Evolutionary conservation across 2,888 invertebrate genomes (phyloP).

Genomic region (Atethmia centrago): DNA sequence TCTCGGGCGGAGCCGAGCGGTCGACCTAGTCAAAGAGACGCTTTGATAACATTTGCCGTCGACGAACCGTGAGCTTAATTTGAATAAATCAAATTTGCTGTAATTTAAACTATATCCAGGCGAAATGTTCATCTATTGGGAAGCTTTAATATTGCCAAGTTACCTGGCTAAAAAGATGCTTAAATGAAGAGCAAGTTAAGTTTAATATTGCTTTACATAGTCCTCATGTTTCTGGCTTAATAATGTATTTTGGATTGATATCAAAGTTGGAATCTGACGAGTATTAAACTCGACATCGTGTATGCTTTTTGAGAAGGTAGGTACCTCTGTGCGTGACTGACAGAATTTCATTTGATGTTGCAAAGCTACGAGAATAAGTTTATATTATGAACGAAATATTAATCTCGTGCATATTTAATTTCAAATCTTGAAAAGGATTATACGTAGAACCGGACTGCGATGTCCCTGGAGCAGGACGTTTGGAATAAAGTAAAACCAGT

Average conservation of each 20-base stretch:
- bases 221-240: conserved; percentile 22
- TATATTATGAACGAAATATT: conserved; percentile 31
- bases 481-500: conserved; percentile 4
- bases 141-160: conserved; percentile 28
- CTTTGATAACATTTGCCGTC: conserved; percentile 83
- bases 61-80: conserved; percentile 81
- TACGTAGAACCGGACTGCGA: neutral
- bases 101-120: conserved; percentile 70
- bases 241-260: conserved; percentile 37
- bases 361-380: conserved; percentile 20
- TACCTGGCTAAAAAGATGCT: conserved; percentile 23
- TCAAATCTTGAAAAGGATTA: conserved; percentile 25
- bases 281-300: conserved; percentile 26
- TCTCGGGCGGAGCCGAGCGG: conserved; percentile 73
- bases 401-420: conserved; percentile 30
- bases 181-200: conserved; percentile 30
- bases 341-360: conserved; percentile 41
- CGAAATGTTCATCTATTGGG: conserved; percentile 54
- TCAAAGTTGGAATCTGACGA: conserved; percentile 32
- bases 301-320: conserved; percentile 20
- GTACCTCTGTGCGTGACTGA: neutral
- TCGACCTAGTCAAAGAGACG: conserved; percentile 80
- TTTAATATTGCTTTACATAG: conserved; percentile 37
- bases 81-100: conserved; percentile 85
- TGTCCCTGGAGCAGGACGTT: neutral